Evolutionary conservation across 2,797 vertebrate genomes (phyloP).

Genomic region (Garrulus glandarius): DNA sequence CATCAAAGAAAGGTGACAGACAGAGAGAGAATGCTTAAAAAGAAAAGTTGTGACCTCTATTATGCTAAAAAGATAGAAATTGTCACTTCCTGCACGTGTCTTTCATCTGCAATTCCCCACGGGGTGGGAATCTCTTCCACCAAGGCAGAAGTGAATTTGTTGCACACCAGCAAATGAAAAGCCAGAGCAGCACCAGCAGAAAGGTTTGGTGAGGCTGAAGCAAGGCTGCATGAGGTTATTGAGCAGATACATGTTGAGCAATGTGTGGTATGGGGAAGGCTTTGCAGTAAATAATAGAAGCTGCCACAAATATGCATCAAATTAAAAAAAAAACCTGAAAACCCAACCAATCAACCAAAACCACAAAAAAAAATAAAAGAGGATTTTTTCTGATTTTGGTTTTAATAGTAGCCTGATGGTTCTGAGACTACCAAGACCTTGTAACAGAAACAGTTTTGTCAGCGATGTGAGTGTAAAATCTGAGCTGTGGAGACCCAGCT

Average conservation of each 20-base stretch:
- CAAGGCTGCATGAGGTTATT: not conserved
- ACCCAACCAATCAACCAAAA: not conserved
- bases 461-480: not conserved
- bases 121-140: not conserved
- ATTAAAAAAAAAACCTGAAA: not conserved
- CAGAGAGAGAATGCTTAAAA: not conserved
- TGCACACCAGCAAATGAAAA: not conserved
- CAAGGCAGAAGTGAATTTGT: not conserved
- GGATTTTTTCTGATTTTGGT: not conserved
- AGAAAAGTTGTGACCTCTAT: constrained; percentile 4
- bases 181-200: not conserved
- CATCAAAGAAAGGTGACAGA: constrained; percentile 8
- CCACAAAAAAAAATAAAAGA: accelerated
- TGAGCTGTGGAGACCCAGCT: not conserved
- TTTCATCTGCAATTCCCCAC: not conserved
- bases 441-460: not conserved
- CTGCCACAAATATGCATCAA: not conserved
- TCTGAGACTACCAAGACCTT: not conserved
- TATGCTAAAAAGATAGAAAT: not conserved
- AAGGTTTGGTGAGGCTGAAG: not conserved
- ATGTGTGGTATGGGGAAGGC: not conserved
- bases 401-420: not conserved
- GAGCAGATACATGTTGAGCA: not conserved
- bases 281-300: not conserved
- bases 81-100: not conserved